Evolutionary conservation across 2,888 invertebrate genomes (phyloP), one percentile per base, ranked within the genome.

Genomic region (Tetheella fluctuosa): DNA sequence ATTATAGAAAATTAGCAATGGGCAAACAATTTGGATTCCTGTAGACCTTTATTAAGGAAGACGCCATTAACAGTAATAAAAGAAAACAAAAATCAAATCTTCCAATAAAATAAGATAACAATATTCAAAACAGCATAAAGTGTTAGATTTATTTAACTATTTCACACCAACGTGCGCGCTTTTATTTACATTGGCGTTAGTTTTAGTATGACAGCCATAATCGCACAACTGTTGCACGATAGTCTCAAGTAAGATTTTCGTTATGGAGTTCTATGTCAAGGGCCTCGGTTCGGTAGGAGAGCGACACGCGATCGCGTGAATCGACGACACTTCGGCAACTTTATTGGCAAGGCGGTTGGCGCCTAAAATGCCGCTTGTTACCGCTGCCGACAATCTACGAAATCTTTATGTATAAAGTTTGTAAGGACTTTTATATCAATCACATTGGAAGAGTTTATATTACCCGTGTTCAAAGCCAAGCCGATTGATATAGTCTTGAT

Each of bases 241-340:
- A n/a, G 20, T 17, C 34, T 12, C 12, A 17, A 30, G 17, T 48
- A 20, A 48, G 10, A 20, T 20, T 48, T 20, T 48, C 48, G 48
- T 2, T 17, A 48, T 20, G n/a, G 20, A 20, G 23, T 56, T 25
- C 56, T 52, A 59, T 56, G 56, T 56, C 52, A 59, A 48, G 39
- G 39, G 48, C 34, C 55, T 23, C 52, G 34, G 7, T 37, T 23
- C 52, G 34, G 7, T 37, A 48, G 20, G 20, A n/a, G 17, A 13
- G 6, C 17, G 17, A 34, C 59, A 59, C 59, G 59, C 59, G 59
- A 59, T 59, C 59, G 59, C 59, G 59, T 59, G 59, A 7, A 34
- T 30, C 48, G 48, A 8, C 48, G 48, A 48, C 20, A 48, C 48
- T 48, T 48, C 20, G 48, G 48, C 48, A 55, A 59, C 30, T 59